These are phyloP conservation scores for Austrofundulus limnaeus DNA, from an alignment of 2,113 vertebrate species.

Conservation along the genomic window DNA sequence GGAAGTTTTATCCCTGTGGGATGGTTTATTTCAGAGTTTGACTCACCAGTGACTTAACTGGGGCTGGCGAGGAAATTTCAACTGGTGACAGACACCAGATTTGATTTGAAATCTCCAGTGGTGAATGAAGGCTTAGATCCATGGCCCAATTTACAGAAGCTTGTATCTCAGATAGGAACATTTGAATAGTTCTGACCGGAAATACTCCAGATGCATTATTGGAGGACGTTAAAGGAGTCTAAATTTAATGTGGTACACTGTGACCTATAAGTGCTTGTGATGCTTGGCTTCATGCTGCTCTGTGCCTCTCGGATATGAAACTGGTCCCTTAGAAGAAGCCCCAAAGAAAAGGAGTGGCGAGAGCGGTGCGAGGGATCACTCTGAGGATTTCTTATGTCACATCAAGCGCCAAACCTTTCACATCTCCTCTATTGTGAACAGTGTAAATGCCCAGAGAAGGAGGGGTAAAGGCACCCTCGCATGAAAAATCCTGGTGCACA, in stretches of 20 bases:
- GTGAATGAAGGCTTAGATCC: conserved; percentile 79
- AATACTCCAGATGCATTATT: conserved; percentile 81
- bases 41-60: conserved; percentile 77
- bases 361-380: conserved; percentile 53
- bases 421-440: conserved; percentile 48
- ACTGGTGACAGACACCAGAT: conserved; percentile 76
- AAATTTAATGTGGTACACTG: conserved; percentile 79
- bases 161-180: conserved; percentile 73
- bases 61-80: conserved; percentile 76
- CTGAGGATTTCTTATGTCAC: conserved; percentile 59
- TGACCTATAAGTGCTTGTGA: conserved; percentile 68
- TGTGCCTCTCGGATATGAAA: conserved; percentile 61
- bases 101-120: conserved; percentile 80
- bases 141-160: conserved; percentile 84
- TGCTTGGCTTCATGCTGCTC: conserved; percentile 51
- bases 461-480: conserved; percentile 30
- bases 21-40: conserved; percentile 77
- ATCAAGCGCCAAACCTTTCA: conserved; percentile 56
- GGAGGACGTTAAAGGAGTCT: conserved; percentile 80
- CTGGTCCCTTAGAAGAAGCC: conserved; percentile 53
- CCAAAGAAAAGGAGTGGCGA: conserved; percentile 50
- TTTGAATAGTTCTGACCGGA: conserved; percentile 79
- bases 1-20: conserved; percentile 74
- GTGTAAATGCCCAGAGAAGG: conserved; percentile 42
- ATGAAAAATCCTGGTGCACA: conserved; percentile 22